Evolutionary conservation across 2,797 vertebrate species (phyloP).

Genomic region (Lepus townsendii): DNA sequence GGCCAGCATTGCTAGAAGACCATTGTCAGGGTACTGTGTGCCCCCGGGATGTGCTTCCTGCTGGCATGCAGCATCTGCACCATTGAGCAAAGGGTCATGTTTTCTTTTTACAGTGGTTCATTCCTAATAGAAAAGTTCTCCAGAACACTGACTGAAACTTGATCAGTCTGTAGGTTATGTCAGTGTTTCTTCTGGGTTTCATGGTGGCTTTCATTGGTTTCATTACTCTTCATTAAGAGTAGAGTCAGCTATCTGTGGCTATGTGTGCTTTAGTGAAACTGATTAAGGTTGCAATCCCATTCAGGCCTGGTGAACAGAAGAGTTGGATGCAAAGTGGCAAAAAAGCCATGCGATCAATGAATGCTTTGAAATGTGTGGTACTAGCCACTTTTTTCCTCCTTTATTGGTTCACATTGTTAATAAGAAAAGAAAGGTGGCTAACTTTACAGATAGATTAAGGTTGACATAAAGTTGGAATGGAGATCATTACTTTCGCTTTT

Average conservation of each 20-base stretch:
- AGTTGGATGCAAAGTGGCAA: conserved; percentile 54
- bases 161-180: background rate
- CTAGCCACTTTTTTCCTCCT: background rate
- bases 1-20: rapidly evolving
- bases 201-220: background rate
- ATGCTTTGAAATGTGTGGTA: conserved; percentile 20
- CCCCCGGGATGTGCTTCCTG: background rate
- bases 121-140: background rate
- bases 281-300: background rate
- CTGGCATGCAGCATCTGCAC: too few relatives aligned
- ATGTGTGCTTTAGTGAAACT: background rate
- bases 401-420: background rate
- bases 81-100: rapidly evolving
- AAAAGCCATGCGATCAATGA: background rate
- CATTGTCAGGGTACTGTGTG: rapidly evolving
- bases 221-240: background rate
- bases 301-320: background rate
- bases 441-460: background rate
- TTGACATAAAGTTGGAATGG: conserved; percentile 1
- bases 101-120: background rate
- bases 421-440: background rate
- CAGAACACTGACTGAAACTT: background rate
- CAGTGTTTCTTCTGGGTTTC: background rate
- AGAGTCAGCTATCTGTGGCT: background rate
- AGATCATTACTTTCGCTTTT: conserved; percentile 49